A percentile compares a stretch with the other conserved stretches of the same genome.
Conservation (phyloP, 2,113 vertebrate species). For the Sclerurus mexicanus region DNA sequence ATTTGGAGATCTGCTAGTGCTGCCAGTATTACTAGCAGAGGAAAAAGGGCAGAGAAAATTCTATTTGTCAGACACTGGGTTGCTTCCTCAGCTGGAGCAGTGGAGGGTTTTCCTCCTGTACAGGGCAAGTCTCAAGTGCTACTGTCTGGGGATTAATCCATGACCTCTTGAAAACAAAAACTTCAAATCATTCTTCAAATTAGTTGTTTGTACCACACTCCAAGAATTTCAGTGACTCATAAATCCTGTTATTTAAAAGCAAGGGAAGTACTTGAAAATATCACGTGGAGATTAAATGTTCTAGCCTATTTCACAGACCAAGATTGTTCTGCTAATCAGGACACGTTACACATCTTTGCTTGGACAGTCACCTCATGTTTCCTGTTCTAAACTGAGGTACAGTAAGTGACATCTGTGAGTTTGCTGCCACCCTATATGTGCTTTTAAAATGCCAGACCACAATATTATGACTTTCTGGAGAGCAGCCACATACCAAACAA, state of each 20-base stretch:
- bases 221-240: slow-evolving; percentile 32
- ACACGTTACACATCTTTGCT: neutral
- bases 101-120: neutral
- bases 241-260: slow-evolving; percentile 37
- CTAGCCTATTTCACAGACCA: neutral
- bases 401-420: neutral
- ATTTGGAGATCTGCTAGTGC: neutral
- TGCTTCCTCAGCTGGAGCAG: neutral
- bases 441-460: neutral
- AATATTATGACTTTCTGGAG: neutral
- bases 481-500: neutral
- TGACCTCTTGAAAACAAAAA: neutral
- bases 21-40: neutral
- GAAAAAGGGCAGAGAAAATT: neutral
- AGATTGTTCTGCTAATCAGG: neutral
- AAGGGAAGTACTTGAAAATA: neutral
- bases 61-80: neutral
- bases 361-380: neutral
- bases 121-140: neutral
- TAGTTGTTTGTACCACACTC: neutral
- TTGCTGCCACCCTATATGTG: neutral
- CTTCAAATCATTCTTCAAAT: neutral
- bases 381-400: neutral
- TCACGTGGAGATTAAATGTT: neutral
- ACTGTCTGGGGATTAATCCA: neutral